phyloP scores from a whole-genome alignment of 2,113 vertebrate genomes.

The Patagioenas fasciata region DNA sequence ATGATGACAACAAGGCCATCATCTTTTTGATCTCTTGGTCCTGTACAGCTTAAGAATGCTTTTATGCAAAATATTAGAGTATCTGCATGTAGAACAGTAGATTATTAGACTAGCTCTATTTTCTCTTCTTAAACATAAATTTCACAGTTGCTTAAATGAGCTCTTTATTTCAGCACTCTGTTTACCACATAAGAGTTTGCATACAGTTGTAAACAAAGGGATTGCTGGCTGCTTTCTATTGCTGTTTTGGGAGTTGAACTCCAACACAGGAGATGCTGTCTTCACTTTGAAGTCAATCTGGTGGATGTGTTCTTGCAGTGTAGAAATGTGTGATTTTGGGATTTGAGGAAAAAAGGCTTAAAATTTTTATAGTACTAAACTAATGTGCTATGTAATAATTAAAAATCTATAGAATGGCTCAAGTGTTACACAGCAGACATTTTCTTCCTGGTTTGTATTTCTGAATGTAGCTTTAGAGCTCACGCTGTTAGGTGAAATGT shows the following conservation, averaged over 20 bases:
- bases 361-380: not conserved
- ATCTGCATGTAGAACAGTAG: not conserved
- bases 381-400: not conserved
- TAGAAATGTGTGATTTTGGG: not conserved
- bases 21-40: not conserved
- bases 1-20: not conserved
- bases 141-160: not conserved
- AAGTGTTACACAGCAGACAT: not conserved
- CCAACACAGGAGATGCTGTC: not conserved
- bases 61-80: not conserved
- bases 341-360: not conserved
- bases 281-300: not conserved
- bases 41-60: not conserved
- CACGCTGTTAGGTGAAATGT: not conserved
- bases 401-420: not conserved
- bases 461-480: not conserved
- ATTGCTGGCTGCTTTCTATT: not conserved
- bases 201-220: not conserved
- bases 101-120: not conserved
- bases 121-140: not conserved
- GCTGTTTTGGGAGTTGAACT: not conserved
- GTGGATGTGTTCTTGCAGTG: not conserved
- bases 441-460: not conserved
- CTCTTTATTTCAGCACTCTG: not conserved
- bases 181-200: not conserved